A percentile compares a stretch with the other conserved stretches of the same genome.
Evolutionary conservation across 2,113 vertebrate species (phyloP).

Genomic region (Malurus elegans): DNA sequence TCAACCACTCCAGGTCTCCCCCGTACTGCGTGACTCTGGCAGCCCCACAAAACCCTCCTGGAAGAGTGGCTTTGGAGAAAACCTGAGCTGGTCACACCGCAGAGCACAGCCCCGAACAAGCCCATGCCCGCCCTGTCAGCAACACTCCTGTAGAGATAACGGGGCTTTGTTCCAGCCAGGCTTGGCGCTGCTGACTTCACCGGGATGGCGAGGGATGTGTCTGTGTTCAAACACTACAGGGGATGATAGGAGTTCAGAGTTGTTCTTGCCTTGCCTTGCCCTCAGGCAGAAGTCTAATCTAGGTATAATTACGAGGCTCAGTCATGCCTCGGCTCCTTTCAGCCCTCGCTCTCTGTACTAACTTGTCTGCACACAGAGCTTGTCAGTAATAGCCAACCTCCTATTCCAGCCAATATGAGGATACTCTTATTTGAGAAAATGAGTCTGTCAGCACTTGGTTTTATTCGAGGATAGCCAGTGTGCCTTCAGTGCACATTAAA

Average conservation of each 20-base stretch:
- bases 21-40: neutral
- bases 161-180: neutral
- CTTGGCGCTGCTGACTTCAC: neutral
- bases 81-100: neutral
- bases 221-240: neutral
- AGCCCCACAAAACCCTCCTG: neutral
- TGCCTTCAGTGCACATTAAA: neutral
- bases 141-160: neutral
- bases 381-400: neutral
- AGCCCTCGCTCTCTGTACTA: conserved; percentile 1
- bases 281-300: conserved; percentile 27
- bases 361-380: neutral
- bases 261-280: conserved; percentile 32
- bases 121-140: neutral
- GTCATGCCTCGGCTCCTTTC: conserved; percentile 1
- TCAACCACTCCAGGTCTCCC: neutral
- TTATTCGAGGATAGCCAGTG: neutral
- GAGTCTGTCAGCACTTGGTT: conserved; percentile 40
- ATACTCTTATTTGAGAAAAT: neutral
- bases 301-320: conserved; percentile 37
- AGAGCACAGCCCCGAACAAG: neutral
- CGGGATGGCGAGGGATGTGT: neutral
- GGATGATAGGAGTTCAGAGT: conserved; percentile 1
- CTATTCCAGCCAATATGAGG: neutral
- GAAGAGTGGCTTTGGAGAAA: neutral